phyloP scores from a whole-genome alignment of 2,113 vertebrate species.

The Anarhynchus alexandrinus region DNA sequence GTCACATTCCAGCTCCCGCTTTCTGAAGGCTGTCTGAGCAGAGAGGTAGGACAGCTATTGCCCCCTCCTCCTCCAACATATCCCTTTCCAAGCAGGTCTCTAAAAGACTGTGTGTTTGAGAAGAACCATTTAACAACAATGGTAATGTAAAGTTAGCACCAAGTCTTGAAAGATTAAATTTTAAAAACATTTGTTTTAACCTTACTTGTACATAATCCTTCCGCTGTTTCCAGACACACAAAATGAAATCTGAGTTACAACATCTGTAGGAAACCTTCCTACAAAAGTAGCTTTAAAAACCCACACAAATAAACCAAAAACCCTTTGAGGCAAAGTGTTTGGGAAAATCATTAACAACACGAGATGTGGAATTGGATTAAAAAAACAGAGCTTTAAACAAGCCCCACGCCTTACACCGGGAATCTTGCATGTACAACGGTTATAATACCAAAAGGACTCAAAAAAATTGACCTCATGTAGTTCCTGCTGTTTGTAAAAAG shows the following conservation, averaged over 20 bases:
- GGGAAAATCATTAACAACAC: neutral
- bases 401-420: accelerated
- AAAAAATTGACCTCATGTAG: neutral
- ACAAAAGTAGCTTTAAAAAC: neutral
- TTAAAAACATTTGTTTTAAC: neutral
- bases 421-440: accelerated
- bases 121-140: neutral
- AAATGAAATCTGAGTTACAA: neutral
- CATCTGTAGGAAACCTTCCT: neutral
- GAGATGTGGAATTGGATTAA: neutral
- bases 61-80: neutral
- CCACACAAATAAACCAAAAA: neutral
- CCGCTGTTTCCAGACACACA: neutral
- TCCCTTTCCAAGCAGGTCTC: neutral
- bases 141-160: neutral
- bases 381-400: neutral
- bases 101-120: accelerated
- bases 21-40: neutral
- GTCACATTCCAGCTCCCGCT: neutral
- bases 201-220: neutral
- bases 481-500: too few relatives aligned
- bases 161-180: neutral
- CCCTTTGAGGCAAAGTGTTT: neutral
- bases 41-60: neutral
- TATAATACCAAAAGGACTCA: neutral